Evolutionary conservation across 2,888 invertebrate genomes (phyloP).

Genomic region (Cerastoderma edule): DNA sequence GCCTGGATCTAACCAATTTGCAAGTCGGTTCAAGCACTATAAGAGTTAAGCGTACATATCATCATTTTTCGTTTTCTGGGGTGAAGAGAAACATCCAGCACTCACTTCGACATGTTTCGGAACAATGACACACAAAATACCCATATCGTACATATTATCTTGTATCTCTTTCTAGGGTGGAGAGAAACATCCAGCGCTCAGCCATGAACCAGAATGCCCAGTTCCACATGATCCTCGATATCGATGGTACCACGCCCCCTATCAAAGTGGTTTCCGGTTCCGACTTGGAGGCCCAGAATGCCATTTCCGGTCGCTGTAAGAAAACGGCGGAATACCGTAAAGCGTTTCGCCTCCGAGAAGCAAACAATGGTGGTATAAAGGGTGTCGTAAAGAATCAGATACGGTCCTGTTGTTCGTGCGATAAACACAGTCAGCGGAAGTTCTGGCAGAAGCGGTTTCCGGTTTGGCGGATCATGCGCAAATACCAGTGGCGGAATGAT

Average conservation of each 20-base stretch:
- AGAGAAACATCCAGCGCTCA: conserved; percentile 24
- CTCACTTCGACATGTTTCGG: too few relatives aligned
- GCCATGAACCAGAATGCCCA: conserved; percentile 54
- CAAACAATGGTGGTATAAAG: conserved; percentile 21
- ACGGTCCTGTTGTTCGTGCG: conserved; percentile 41
- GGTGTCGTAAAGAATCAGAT: conserved; percentile 29
- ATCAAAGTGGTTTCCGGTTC: conserved; percentile 56
- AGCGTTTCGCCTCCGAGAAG: conserved; percentile 33
- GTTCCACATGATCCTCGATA: conserved; percentile 55
- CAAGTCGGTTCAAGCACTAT: too few relatives aligned
- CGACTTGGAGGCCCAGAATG: conserved; percentile 45
- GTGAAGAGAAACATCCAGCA: too few relatives aligned
- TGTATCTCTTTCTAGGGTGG: conserved; percentile 8
- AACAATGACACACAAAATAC: too few relatives aligned
- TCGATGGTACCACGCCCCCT: conserved; percentile 58
- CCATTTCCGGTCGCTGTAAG: conserved; percentile 49
- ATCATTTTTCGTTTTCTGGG: too few relatives aligned
- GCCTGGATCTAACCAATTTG: too few relatives aligned
- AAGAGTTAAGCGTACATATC: too few relatives aligned
- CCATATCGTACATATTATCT: too few relatives aligned
- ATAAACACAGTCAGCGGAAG: conserved; percentile 45
- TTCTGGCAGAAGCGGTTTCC: conserved; percentile 54
- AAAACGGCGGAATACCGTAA: conserved; percentile 53
- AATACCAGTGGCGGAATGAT: conserved; percentile 83
- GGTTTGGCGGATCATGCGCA: conserved; percentile 66